Evolutionary conservation across 2,797 vertebrate genomes (phyloP), one percentile per base, ranked within the genome.

Genomic region (Catharus ustulatus): DNA sequence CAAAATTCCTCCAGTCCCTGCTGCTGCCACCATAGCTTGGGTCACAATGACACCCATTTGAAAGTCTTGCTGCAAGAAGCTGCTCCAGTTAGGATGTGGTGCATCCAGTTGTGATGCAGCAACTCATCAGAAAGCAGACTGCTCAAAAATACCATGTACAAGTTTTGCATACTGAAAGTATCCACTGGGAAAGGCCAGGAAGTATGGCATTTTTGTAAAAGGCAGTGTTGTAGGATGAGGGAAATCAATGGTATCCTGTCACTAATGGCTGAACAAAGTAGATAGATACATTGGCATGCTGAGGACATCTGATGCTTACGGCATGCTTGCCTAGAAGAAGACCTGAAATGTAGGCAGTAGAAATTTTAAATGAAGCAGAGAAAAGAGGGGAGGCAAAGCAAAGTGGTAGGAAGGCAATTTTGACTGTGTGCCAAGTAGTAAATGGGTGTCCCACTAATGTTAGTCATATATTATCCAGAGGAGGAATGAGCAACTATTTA

Each of bases 401-500:
- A 85, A 34, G n/a, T 14, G 3, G 7, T 29, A 32, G 24, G 27
- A 89, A 84, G 32, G 73, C 23, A 17, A 64, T 86, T 86, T 62
- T 90, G 40, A 34, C 58, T 34, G 30, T 38, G 6, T 8, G 73
- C 66, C 6, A 8, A 76, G 36, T 16, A 75, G 43, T 52, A 52
- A 64, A 14, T 62, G 23, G 10, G 55, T 55, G 12, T 49, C 73
- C 63, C 57, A 68, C 54, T 84, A 62, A 63, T n/a, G n/a, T 80
- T 67, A 71, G 38, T 59, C 15, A 49, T 46, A 16, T 4, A 5
- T 83, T 87, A 74, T 38, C 59, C 38, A 85, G 58, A 74, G 36
- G 15, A 87, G 12, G 49, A 89, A 83, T 68, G 67, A 74, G 46
- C 49, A 93, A 11, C 34, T 92, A n/a, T 84, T 89, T 83, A 55